Percentiles rank a stretch among this genome's conserved stretches.
Evolutionary conservation across 35 echinoderm and acorn worm species (phyloP).

Genomic region (Lytechinus variegatus): DNA sequence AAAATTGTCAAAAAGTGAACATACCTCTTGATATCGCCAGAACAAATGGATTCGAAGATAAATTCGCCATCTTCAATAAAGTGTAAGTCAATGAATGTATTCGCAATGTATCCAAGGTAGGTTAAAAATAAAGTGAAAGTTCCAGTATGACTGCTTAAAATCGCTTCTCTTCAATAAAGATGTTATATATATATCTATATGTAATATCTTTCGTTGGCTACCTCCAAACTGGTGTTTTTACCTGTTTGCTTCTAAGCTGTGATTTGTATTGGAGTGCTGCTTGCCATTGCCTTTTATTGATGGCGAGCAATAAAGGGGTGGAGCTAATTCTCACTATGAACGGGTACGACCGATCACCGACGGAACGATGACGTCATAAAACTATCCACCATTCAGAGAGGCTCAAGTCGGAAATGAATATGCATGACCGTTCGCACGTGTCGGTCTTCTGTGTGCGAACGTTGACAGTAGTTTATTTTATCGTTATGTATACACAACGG

Average conservation of each 20-base stretch:
- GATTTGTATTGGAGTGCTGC: no score
- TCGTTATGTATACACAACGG: background rate
- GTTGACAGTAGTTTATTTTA: background rate
- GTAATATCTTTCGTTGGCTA: background rate
- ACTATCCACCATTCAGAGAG: background rate
- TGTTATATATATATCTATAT: background rate
- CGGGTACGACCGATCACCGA: background rate
- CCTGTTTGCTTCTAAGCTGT: background rate
- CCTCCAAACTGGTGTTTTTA: background rate
- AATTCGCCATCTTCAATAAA: background rate
- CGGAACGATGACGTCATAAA: background rate
- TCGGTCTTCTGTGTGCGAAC: background rate
- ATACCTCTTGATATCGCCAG: slow-evolving; percentile 29
- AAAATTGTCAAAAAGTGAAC: background rate
- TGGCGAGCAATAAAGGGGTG: background rate
- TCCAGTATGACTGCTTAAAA: background rate
- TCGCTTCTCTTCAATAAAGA: background rate
- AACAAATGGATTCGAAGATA: slow-evolving; percentile 23
- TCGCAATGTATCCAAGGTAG: slow-evolving; percentile 27
- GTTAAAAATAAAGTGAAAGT: slow-evolving; percentile 11
- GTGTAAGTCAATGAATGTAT: background rate
- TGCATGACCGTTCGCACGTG: background rate
- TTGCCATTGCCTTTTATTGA: background rate
- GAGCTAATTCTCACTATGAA: slow-evolving; percentile 1
- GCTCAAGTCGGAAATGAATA: background rate